Evolutionary conservation across 2,113 vertebrate species (phyloP).

Genomic region (Illadopsis cleaveri): DNA sequence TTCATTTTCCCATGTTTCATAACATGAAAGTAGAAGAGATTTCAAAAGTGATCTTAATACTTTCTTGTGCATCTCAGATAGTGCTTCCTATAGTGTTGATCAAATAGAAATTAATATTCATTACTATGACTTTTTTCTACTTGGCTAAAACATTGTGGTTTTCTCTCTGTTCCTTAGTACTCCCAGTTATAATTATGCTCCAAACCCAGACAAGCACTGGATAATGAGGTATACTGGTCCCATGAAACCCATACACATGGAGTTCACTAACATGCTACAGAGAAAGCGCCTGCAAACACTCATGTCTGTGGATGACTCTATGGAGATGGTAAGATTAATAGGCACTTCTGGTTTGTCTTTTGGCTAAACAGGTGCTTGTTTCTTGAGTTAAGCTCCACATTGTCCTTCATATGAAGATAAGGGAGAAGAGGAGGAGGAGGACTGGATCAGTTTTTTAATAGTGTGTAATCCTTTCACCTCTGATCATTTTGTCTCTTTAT

Average conservation of each 20-base stretch:
- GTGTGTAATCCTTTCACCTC: background rate
- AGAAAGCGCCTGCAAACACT: slow-evolving; percentile 92
- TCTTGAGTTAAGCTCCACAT: background rate
- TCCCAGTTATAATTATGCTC: slow-evolving; percentile 95
- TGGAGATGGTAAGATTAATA: slow-evolving; percentile 84
- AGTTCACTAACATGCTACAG: slow-evolving; percentile 97
- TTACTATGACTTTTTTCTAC: background rate
- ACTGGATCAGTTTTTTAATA: background rate
- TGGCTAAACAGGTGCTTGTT: background rate
- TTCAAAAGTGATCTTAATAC: background rate
- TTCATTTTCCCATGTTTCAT: background rate
- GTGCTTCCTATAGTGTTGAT: background rate
- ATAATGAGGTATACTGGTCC: slow-evolving; percentile 95
- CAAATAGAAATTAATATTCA: background rate
- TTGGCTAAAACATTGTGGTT: background rate
- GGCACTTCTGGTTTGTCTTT: background rate
- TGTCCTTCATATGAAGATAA: background rate
- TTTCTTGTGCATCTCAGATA: background rate
- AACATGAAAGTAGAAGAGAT: background rate
- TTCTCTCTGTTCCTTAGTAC: slow-evolving; percentile 76
- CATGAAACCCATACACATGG: slow-evolving; percentile 99
- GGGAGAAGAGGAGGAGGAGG: background rate
- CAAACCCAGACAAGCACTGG: slow-evolving; percentile 97
- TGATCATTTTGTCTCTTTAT: background rate
- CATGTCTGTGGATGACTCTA: slow-evolving; percentile 93